Evolutionary conservation across 2,888 invertebrate genomes (phyloP).

Genomic region (Pedicia rivosa): DNA sequence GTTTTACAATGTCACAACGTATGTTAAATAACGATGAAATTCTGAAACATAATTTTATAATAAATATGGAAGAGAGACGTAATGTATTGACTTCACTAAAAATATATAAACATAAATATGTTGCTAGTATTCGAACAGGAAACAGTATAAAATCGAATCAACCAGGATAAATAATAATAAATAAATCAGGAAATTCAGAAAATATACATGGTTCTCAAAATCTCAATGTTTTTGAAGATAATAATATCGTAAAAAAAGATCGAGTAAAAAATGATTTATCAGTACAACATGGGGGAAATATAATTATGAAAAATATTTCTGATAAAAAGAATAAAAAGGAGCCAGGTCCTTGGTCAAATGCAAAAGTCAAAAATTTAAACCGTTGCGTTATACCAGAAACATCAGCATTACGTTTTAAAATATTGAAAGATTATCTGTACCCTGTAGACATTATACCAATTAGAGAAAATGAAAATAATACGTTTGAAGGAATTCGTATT

Average conservation of each 20-base stretch:
- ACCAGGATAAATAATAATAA: slow-evolving; percentile 25
- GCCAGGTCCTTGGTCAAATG: slow-evolving; percentile 51
- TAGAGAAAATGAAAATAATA: slow-evolving; percentile 6
- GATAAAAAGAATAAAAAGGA: slow-evolving; percentile 57
- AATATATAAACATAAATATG: slow-evolving; percentile 44
- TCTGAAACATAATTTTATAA: slow-evolving; percentile 36
- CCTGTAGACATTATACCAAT: too few relatives aligned
- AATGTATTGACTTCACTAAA: slow-evolving; percentile 59
- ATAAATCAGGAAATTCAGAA: too few relatives aligned
- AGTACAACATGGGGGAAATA: too few relatives aligned
- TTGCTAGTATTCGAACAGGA: slow-evolving; percentile 36
- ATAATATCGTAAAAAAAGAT: too few relatives aligned
- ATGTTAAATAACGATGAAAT: slow-evolving; percentile 35
- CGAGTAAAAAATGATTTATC: too few relatives aligned
- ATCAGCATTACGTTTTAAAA: too few relatives aligned
- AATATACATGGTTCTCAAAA: too few relatives aligned
- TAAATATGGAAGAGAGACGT: slow-evolving; percentile 51
- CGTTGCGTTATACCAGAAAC: too few relatives aligned
- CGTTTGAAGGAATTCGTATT: slow-evolving; percentile 10
- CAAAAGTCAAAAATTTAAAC: slow-evolving; percentile 13
- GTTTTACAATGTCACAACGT: slow-evolving; percentile 23
- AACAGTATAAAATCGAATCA: slow-evolving; percentile 21
- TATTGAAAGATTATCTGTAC: slow-evolving; percentile 27
- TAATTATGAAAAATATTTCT: too few relatives aligned
- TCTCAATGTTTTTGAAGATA: too few relatives aligned